A percentile compares a stretch with the other conserved stretches of the same genome.
Evolutionary conservation across 2,888 invertebrate genomes (phyloP).

Genomic region (Polylopha cassiicola): DNA sequence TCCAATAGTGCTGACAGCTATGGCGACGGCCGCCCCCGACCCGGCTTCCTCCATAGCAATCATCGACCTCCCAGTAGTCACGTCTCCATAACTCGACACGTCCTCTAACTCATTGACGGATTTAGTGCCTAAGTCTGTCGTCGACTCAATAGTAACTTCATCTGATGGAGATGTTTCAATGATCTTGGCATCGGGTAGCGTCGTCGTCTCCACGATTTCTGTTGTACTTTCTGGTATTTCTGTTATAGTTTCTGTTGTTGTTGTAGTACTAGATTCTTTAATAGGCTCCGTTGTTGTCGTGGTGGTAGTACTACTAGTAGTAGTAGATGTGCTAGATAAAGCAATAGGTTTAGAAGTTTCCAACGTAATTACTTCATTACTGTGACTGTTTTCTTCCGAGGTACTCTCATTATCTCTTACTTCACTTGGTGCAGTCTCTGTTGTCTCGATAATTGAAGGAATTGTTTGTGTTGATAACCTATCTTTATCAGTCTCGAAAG

Average conservation of each 20-base stretch:
- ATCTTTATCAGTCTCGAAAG: constrained; percentile 41
- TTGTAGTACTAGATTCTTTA: constrained; percentile 26
- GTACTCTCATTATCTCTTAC: constrained; percentile 32
- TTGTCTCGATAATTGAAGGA: constrained; percentile 32
- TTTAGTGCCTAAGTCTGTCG: constrained; percentile 45
- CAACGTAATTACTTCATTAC: constrained; percentile 56
- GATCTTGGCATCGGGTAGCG: constrained; percentile 34
- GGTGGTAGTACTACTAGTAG: constrained; percentile 29
- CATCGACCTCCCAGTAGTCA: constrained; percentile 56
- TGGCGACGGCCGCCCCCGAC: constrained; percentile 86
- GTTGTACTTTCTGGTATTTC: constrained; percentile 30
- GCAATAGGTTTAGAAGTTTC: constrained; percentile 28
- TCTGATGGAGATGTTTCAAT: constrained; percentile 35
- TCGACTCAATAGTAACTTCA: constrained; percentile 36
- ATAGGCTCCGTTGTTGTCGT: constrained; percentile 29
- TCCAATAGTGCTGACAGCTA: constrained; percentile 88
- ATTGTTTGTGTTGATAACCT: constrained; percentile 34
- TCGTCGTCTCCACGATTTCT: constrained; percentile 30
- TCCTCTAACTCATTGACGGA: constrained; percentile 46
- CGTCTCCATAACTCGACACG: constrained; percentile 46
- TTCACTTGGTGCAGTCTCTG: constrained; percentile 29
- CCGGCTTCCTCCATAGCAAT: constrained; percentile 61
- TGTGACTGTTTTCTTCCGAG: constrained; percentile 56
- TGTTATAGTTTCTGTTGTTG: constrained; percentile 21
- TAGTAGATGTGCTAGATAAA: constrained; percentile 28